phyloP scores from a whole-genome alignment of 2,888 invertebrate genomes.

The Meta bourneti region DNA sequence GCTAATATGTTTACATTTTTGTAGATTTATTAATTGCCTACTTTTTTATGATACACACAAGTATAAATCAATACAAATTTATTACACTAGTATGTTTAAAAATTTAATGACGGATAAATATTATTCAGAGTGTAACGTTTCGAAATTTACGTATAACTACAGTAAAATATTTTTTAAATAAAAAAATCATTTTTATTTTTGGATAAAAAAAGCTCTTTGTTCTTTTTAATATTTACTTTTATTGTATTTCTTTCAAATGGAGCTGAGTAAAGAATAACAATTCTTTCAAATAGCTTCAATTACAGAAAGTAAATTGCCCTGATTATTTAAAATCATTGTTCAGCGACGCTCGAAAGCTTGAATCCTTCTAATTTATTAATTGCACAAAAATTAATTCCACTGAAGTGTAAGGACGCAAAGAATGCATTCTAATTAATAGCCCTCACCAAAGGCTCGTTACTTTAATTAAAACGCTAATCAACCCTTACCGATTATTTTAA shows the following conservation, averaged over 20 bases:
- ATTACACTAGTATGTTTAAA: too few species aligned
- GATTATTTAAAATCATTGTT: slow-evolving; percentile 20
- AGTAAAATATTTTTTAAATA: too few species aligned
- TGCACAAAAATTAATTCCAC: slow-evolving; percentile 41
- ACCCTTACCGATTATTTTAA: slow-evolving; percentile 53
- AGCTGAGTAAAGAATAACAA: not conserved
- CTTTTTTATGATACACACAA: too few species aligned
- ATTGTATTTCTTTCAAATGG: not conserved
- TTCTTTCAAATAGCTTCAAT: not conserved
- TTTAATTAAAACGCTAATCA: slow-evolving; percentile 65
- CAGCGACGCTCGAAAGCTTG: not conserved
- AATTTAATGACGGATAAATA: too few species aligned
- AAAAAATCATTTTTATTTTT: not conserved
- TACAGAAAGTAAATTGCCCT: not conserved
- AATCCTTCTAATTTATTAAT: slow-evolving; percentile 37
- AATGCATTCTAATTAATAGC: slow-evolving; percentile 46
- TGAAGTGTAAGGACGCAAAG: not conserved
- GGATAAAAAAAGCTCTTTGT: not conserved
- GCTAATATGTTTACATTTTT: too few species aligned
- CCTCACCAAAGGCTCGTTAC: slow-evolving; percentile 19
- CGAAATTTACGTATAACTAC: too few species aligned
- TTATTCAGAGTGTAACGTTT: too few species aligned
- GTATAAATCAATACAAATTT: too few species aligned
- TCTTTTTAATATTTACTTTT: too few species aligned
- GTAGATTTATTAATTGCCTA: too few species aligned